phyloP scores from a whole-genome alignment of 2,797 vertebrate species.

The Diplodus sargus region DNA sequence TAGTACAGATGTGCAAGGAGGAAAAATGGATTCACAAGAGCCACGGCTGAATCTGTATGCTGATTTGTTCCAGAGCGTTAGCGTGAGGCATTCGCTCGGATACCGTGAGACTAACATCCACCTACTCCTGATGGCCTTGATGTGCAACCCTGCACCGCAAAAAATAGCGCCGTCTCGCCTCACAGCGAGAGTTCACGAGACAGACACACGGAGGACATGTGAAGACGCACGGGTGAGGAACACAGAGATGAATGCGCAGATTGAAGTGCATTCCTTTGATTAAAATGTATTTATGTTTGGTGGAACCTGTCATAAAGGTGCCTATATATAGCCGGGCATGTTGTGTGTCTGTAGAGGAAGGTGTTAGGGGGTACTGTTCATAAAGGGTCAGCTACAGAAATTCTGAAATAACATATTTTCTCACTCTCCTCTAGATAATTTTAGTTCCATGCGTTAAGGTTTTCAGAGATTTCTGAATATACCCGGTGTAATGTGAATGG shows the following conservation, averaged over 20 bases:
- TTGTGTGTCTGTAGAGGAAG: constrained; percentile 3
- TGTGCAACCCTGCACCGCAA: constrained; percentile 20
- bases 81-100: constrained; percentile 41
- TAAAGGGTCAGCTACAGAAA: constrained; percentile 10
- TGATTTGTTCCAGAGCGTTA: constrained; percentile 55
- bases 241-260: neutral
- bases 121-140: constrained; percentile 45
- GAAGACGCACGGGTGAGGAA: neutral
- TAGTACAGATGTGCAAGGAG: constrained; percentile 57
- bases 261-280: constrained; percentile 31
- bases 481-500: neutral
- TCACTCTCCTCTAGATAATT: neutral
- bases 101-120: constrained; percentile 52
- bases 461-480: neutral
- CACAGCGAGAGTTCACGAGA: constrained; percentile 27
- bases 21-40: constrained; percentile 63
- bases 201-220: constrained; percentile 27
- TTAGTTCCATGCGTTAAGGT: neutral
- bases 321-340: neutral
- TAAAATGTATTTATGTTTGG: constrained; percentile 9
- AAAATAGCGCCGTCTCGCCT: constrained; percentile 34
- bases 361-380: neutral
- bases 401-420: neutral
- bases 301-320: neutral
- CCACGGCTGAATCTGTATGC: constrained; percentile 52